phyloP scores from a whole-genome alignment of 2,113 vertebrate species.

The Mustela nigripes region DNA sequence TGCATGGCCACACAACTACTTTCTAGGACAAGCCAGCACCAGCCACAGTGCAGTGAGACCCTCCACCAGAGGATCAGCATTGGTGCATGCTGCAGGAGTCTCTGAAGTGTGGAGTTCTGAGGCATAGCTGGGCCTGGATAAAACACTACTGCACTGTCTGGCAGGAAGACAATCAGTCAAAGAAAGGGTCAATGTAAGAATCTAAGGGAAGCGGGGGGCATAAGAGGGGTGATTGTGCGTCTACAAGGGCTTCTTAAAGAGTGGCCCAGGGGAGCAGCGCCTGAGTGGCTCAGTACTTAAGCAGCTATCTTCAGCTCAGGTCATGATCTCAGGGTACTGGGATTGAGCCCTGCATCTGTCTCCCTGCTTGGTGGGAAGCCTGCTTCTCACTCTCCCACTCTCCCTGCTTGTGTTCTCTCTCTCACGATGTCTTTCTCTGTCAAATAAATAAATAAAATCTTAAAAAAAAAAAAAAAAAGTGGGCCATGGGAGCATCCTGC shows the following conservation, averaged over 20 bases:
- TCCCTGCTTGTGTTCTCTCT: no score
- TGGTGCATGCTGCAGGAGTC: background rate
- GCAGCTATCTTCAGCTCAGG: no score
- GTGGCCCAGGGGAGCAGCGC: background rate
- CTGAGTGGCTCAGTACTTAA: no score
- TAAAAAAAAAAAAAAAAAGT: background rate
- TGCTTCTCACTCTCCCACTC: no score
- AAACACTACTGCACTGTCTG: background rate
- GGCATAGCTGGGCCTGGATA: background rate
- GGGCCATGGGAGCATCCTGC: background rate
- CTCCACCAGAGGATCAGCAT: background rate
- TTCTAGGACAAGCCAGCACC: background rate
- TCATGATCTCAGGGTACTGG: no score
- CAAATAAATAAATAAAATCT: no score
- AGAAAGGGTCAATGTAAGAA: background rate
- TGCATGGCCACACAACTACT: background rate
- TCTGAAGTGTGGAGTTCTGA: background rate
- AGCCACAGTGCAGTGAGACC: background rate
- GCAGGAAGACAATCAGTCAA: background rate
- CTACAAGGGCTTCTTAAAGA: background rate
- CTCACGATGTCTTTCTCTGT: no score
- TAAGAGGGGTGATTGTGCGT: background rate
- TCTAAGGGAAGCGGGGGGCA: background rate
- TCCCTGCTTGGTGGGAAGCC: no score
- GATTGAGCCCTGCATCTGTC: no score